These are phyloP conservation scores for Lepus townsendii DNA, from an alignment of 2,797 vertebrate genomes.

Conservation along the genomic window DNA sequence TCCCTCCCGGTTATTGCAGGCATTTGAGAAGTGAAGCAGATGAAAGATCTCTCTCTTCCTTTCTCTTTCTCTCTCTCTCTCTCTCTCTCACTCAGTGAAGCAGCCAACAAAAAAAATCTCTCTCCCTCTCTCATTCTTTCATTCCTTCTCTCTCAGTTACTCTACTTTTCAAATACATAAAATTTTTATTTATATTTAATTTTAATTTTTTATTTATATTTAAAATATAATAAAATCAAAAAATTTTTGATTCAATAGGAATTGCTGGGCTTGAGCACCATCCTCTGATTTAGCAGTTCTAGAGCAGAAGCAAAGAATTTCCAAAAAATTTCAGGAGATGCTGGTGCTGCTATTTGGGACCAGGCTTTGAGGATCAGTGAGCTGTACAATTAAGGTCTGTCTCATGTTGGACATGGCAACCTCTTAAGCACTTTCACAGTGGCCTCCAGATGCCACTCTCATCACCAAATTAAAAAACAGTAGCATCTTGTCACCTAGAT, in stretches of 20 bases:
- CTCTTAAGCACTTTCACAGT: not conserved
- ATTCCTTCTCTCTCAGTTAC: no score
- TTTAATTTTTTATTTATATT: not conserved
- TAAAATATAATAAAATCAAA: not conserved
- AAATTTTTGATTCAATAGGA: not conserved
- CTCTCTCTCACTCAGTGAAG: no score
- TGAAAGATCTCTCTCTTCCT: no score
- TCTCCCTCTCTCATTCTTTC: no score
- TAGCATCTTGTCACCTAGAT: not conserved
- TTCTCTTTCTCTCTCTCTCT: no score
- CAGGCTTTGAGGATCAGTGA: not conserved
- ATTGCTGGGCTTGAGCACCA: not conserved
- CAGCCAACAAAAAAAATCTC: no score
- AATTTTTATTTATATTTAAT: not conserved
- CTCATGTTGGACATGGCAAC: not conserved
- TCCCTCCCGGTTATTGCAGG: no score
- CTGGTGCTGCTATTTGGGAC: not conserved
- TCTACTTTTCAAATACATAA: no score
- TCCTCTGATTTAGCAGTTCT: not conserved
- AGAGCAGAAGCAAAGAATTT: not conserved
- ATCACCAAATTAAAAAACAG: not conserved
- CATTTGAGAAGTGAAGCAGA: no score
- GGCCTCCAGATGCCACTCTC: not conserved
- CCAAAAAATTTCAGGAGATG: not conserved
- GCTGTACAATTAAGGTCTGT: not conserved